These are phyloP conservation scores for Sclerurus mexicanus DNA, from an alignment of 2,113 vertebrate species.

Conservation along the genomic window DNA sequence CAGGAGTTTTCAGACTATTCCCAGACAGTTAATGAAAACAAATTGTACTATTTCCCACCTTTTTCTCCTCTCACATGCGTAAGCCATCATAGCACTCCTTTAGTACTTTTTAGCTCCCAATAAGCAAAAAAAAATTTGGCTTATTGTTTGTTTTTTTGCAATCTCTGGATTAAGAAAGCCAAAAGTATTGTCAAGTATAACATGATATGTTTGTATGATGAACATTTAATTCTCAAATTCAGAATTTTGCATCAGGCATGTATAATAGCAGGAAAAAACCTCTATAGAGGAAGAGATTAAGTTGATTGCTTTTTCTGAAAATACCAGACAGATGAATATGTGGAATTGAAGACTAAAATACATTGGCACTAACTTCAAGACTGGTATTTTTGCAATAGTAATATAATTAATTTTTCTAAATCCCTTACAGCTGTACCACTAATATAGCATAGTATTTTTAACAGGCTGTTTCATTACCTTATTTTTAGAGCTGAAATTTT, in stretches of 20 bases:
- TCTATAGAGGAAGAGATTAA: neutral
- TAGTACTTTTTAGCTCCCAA: neutral
- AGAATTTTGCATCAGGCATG: neutral
- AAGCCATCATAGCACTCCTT: neutral
- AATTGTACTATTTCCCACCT: neutral
- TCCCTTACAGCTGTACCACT: slow-evolving; percentile 48
- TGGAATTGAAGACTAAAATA: slow-evolving; percentile 32
- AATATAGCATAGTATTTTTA: slow-evolving; percentile 22
- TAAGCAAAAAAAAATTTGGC: neutral
- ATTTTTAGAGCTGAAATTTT: slow-evolving; percentile 19
- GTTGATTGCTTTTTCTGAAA: neutral
- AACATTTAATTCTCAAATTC: neutral
- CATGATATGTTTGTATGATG: neutral
- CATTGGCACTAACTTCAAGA: slow-evolving; percentile 8
- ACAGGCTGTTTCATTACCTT: neutral
- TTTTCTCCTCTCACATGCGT: neutral
- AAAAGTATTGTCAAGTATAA: neutral
- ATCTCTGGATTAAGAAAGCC: neutral
- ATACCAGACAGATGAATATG: slow-evolving; percentile 51
- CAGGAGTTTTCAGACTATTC: neutral
- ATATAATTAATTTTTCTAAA: slow-evolving; percentile 39
- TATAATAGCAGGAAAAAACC: neutral
- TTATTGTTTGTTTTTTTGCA: neutral
- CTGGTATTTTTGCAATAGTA: slow-evolving; percentile 32
- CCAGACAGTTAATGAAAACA: neutral